phyloP scores from a whole-genome alignment of 2,113 vertebrate species.

The Terrapene triunguis region DNA sequence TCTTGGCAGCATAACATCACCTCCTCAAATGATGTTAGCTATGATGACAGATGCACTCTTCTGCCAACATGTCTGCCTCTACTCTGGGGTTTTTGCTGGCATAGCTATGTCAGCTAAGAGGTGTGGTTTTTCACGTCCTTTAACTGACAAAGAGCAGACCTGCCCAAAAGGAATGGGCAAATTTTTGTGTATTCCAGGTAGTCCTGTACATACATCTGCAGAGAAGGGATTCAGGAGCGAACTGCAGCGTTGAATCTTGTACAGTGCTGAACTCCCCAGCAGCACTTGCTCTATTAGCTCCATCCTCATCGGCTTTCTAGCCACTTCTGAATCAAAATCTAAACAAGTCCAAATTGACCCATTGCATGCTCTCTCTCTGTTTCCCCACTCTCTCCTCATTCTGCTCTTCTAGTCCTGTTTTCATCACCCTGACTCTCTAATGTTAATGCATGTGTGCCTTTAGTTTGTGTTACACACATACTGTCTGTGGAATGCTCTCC shows the following conservation, averaged over 20 bases:
- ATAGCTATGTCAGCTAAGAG: too few species aligned
- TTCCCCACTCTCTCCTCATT: background rate
- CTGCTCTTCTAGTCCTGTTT: background rate
- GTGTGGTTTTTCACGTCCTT: background rate
- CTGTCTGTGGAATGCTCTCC: background rate
- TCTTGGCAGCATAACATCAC: too few species aligned
- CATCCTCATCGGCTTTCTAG: background rate
- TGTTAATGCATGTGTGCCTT: background rate
- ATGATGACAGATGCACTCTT: too few species aligned
- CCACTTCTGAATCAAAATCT: background rate
- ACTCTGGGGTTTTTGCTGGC: too few species aligned
- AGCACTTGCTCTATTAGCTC: background rate
- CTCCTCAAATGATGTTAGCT: too few species aligned
- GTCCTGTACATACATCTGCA: background rate
- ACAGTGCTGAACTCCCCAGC: conserved; percentile 1
- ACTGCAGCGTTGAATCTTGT: background rate
- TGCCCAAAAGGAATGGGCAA: background rate
- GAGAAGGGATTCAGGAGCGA: conserved; percentile 32
- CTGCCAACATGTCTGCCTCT: too few species aligned
- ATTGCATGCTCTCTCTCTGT: background rate
- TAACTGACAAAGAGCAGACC: background rate
- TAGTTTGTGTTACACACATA: background rate
- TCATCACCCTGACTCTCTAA: background rate
- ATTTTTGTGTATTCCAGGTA: background rate
- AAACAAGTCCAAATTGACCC: background rate